Conservation (phyloP, 1,140 invertebrate genomes). For the Copidosoma floridanum region DNA sequence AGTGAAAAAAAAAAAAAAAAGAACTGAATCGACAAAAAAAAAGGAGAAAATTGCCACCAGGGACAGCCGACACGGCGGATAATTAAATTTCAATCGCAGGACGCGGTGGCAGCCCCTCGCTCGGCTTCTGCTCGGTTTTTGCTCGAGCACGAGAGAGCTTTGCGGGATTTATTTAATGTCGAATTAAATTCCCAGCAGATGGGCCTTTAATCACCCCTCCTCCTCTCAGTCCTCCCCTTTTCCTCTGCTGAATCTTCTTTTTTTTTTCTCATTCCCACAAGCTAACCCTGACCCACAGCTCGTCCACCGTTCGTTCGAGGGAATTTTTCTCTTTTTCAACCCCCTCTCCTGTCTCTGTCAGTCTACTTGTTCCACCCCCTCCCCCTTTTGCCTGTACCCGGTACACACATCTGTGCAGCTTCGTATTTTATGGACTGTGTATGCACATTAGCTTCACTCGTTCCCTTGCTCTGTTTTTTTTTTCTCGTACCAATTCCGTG, state of each 20-base stretch:
- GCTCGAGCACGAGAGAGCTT: conserved; percentile 10
- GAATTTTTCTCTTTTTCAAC: conserved; percentile 38
- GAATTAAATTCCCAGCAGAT: conserved; percentile 36
- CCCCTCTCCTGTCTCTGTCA: not conserved
- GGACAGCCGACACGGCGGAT: not conserved
- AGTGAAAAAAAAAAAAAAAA: not conserved
- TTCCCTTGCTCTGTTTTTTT: too few relatives aligned
- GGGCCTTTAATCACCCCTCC: conserved; percentile 11
- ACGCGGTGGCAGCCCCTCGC: not conserved
- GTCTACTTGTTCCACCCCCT: not conserved
- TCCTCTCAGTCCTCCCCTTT: not conserved
- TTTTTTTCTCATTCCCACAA: conserved; percentile 10
- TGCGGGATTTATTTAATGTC: conserved; percentile 35
- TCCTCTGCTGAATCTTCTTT: not conserved
- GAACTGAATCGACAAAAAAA: too few relatives aligned
- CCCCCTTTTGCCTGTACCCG: not conserved
- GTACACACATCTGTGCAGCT: not conserved
- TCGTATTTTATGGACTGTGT: not conserved
- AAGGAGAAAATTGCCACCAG: not conserved
- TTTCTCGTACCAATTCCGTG: too few relatives aligned
- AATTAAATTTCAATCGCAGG: conserved; percentile 18
- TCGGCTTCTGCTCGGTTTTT: not conserved
- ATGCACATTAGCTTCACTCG: not conserved
- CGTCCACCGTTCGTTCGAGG: conserved; percentile 38
- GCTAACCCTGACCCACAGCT: conserved; percentile 53